phyloP scores from a whole-genome alignment of 2,888 invertebrate genomes.

The Habrosyne pyritoides region DNA sequence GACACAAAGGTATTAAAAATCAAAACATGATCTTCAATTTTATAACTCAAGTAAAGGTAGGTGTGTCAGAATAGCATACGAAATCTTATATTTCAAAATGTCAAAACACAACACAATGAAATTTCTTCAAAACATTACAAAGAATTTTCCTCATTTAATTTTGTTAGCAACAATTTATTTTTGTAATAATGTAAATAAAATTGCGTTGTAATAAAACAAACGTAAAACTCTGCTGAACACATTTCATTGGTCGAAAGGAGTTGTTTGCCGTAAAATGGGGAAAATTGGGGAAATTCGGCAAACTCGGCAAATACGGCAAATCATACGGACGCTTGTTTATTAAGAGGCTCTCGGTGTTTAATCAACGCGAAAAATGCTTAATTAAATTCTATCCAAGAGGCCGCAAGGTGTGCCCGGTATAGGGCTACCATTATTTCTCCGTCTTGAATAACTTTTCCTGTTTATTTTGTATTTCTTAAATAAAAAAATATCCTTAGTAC shows the following conservation, averaged over 20 bases:
- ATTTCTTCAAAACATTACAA: not conserved
- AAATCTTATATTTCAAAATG: too few species aligned
- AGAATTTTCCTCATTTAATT: slow-evolving; percentile 1
- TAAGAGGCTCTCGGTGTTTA: slow-evolving; percentile 51
- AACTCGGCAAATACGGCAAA: slow-evolving; percentile 36
- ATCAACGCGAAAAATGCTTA: slow-evolving; percentile 66
- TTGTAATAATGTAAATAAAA: slow-evolving; percentile 20
- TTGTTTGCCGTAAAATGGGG: slow-evolving; percentile 13
- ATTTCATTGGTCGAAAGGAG: slow-evolving; percentile 13
- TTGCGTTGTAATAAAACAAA: slow-evolving; percentile 12
- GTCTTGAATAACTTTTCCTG: not conserved
- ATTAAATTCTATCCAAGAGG: slow-evolving; percentile 57
- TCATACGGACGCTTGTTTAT: slow-evolving; percentile 50
- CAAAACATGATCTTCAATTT: too few species aligned
- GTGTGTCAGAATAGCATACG: too few species aligned
- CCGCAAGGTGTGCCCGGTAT: slow-evolving; percentile 42
- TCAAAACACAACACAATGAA: not conserved
- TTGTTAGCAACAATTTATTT: slow-evolving; percentile 13
- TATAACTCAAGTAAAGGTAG: too few species aligned
- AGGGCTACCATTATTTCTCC: slow-evolving; percentile 25
- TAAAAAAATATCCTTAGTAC: not conserved
- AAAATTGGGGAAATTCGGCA: slow-evolving; percentile 18
- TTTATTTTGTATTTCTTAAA: not conserved
- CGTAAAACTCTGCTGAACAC: slow-evolving; percentile 14
- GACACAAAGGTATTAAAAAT: too few species aligned